Base-by-base conservation (phyloP, 2,113 vertebrate species). In the Anarrhichthys ocellatus region DNA sequence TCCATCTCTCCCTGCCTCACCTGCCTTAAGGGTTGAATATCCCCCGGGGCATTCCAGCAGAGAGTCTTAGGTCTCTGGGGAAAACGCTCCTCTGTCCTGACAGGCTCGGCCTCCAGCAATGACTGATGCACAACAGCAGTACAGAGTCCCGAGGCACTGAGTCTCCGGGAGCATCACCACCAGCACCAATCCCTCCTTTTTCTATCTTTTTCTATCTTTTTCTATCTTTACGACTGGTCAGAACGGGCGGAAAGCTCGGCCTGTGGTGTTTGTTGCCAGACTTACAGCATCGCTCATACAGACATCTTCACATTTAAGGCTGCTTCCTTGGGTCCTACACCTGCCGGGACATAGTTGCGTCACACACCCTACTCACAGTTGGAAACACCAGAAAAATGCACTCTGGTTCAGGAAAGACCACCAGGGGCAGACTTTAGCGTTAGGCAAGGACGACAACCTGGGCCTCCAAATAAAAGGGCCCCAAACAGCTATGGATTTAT, bases 61-160 rank as follows among this genome's bases (percentile, higher is more conserved):
- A 82, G 86, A 94, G 88, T 92, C 95, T 91, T 88, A 82, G 74
- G 95, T 97, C 90, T 94, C 97, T 94, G 92, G 78, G 93, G 97
- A 96, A 95, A 98, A 22, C 96, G 40, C 54, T 69, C 91, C 93
- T 92, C 67, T 94, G 94, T 87, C 90, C 81, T 93, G 92, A 93
- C 92, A 92, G 88, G 50, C 82, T 84, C 92, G 89, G 96, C 96
- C 82, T 89, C 89, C 75, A 87, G 90, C 83, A 91, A 71, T 95
- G 96, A 95, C 91, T 90, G 92, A 88, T 88, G 91, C 91, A 97
- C 96, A 97, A 97, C 95, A 92, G 88, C 85, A n/a, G 84, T 71
- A 85, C 88, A 91, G 87, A 93, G 76, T 79, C 62, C 80, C 54
- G 66, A 87, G 52, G 86, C 77, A 71, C 46, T n/a, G 81, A 85